A percentile compares a stretch with the other conserved stretches of the same genome.
Conservation (phyloP, 35 echinoderm and acorn worm species). For the Chiridota heheva region DNA sequence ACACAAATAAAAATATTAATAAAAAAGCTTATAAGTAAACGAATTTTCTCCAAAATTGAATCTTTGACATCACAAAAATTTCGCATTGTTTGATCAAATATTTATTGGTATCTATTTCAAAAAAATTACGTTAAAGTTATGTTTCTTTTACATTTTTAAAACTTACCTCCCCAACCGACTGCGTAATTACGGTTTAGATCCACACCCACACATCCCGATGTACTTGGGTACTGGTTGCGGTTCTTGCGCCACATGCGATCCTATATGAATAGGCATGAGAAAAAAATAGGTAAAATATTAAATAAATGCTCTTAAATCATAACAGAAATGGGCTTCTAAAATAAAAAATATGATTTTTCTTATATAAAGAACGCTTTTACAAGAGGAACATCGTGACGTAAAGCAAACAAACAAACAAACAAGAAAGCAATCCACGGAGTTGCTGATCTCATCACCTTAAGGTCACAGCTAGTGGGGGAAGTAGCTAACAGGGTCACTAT, state of each 20-base stretch:
- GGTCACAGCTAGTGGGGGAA: no score
- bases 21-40: background rate
- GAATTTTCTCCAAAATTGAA: background rate
- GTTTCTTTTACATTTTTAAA: background rate
- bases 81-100: background rate
- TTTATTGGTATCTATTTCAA: background rate
- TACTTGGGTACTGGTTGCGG: background rate
- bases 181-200: slow-evolving; percentile 61
- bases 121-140: background rate
- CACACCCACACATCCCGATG: slow-evolving; percentile 15
- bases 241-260: slow-evolving; percentile 98
- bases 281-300: background rate
- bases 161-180: slow-evolving; percentile 48
- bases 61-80: background rate
- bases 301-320: background rate
- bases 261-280: no score
- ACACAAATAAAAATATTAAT: background rate
- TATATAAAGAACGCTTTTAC: background rate
- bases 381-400: background rate
- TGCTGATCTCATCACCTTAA: no score
- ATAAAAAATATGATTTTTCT: background rate
- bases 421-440: background rate
- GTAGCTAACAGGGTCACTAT: no score
- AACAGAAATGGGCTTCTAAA: background rate
- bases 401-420: background rate